Conservation (phyloP, 2,797 vertebrate genomes). For the Squalus acanthias region DNA sequence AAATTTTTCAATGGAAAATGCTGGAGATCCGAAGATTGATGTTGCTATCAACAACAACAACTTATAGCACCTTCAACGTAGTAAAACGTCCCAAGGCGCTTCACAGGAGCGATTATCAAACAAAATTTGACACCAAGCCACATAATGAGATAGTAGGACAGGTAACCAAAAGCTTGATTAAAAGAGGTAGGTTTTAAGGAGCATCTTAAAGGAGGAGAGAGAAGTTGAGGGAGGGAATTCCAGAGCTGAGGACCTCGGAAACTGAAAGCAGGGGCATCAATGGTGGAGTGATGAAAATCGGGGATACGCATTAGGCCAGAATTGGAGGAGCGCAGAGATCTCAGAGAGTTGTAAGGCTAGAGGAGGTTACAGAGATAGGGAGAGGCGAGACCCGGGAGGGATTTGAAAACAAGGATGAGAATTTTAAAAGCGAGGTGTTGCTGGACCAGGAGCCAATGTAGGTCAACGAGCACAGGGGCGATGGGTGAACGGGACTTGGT, state of each 20-base stretch:
- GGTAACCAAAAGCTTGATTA: neutral
- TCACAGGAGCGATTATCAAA: neutral
- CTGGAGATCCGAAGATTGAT: neutral
- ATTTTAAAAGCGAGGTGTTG: too few species aligned
- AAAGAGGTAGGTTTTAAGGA: neutral
- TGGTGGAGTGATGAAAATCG: too few species aligned
- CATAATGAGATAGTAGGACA: neutral
- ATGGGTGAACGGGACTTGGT: too few species aligned
- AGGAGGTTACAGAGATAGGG: too few species aligned
- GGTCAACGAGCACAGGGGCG: too few species aligned
- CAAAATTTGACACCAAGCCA: neutral
- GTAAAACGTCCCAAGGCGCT: neutral
- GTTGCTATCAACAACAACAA: neutral
- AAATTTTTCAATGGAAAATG: neutral
- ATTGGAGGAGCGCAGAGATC: too few species aligned
- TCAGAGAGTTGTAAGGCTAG: too few species aligned
- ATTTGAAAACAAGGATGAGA: too few species aligned
- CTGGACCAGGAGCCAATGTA: too few species aligned
- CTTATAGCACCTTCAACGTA: neutral
- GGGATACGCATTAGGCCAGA: too few species aligned
- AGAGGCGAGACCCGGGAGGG: too few species aligned
- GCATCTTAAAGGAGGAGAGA: neutral
- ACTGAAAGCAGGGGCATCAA: neutral
- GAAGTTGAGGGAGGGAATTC: neutral
- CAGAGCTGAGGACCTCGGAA: neutral